Base-by-base conservation (phyloP, 1,140 invertebrate genomes). In the Leptopilina boulardi region DNA sequence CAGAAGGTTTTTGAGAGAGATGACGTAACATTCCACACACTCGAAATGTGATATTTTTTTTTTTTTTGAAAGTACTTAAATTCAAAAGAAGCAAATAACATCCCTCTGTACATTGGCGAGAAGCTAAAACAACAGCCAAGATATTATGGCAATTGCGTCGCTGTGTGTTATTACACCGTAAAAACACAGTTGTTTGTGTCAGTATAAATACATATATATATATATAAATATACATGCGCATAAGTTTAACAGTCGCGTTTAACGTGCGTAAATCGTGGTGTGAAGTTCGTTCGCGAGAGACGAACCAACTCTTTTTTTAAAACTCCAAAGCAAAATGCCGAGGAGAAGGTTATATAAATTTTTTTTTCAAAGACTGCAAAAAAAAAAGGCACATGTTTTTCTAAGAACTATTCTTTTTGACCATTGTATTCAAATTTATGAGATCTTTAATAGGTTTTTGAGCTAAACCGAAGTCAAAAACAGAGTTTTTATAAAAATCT, bases 301-400 rank as follows among this genome's bases (percentile, higher is more conserved):
- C 42, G n/a, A 56, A 70, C 21, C 18, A 18, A 72, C 86, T 86
- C 86, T 86, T 88, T 86, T 86, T n/a, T 47, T n/a, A 47, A 51
- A 51, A 18, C 47, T 8, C 13, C 15, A 51, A 51, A 51, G 42
- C 47, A 9, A 51, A 51, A 47, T 47, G 47, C 47, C 47, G 8
- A 18, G 4, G n/a, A 51, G 47, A 51, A 51, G 13, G n/a, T 18
- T 51, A 38, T 38, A 38, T 38, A 9, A 34, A 34, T 3, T 34
- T 34, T 38, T 38, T 38, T 38, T 38, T 38, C 2, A 38, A 38
- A 38, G 15, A 51, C n/a, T 51, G 15, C 18, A 18, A 18, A 51
- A 51, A 51, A 15, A 15, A 3, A 10, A 47, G n/a, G n/a, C n/a
- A 13, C 11, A 47, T 47, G n/a, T 47, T 13, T 47, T 47, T n/a